phyloP scores from a whole-genome alignment of 92 coral and sea anemone genomes.

The Palythoa caribaeorum region DNA sequence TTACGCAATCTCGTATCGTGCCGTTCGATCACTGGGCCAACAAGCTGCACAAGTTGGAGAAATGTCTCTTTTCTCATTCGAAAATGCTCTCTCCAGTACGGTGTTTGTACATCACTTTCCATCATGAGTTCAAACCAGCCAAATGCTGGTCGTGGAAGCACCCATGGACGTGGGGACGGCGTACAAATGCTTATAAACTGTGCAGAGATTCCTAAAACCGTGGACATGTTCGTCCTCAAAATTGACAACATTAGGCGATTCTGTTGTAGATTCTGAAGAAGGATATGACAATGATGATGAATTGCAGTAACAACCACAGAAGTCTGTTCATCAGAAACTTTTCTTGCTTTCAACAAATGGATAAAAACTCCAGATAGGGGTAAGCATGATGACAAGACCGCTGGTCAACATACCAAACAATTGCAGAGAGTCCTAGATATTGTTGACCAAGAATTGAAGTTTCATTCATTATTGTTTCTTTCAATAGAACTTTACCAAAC shows the following conservation, averaged over 20 bases:
- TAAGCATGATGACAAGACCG: slow-evolving; percentile 69
- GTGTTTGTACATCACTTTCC: not conserved
- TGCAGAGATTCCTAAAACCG: not conserved
- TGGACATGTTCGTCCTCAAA: slow-evolving; percentile 8
- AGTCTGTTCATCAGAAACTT: not conserved
- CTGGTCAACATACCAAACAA: slow-evolving; percentile 68
- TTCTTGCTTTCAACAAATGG: slow-evolving; percentile 51
- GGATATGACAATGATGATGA: slow-evolving; percentile 1
- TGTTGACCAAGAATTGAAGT: slow-evolving; percentile 33
- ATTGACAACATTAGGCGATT: not conserved
- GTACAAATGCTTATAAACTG: slow-evolving; percentile 2
- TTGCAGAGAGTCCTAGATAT: slow-evolving; percentile 40
- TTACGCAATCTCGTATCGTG: not conserved
- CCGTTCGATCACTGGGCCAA: too few relatives aligned
- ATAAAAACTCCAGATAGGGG: slow-evolving; percentile 76
- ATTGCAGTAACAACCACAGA: not conserved
- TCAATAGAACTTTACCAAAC: too few relatives aligned
- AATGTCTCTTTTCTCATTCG: not conserved
- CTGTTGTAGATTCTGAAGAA: slow-evolving; percentile 20
- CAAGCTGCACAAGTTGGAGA: not conserved
- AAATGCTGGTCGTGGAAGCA: slow-evolving; percentile 8
- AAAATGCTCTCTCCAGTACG: too few relatives aligned
- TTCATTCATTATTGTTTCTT: slow-evolving; percentile 42
- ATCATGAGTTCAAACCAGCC: slow-evolving; percentile 8
- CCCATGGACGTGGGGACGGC: slow-evolving; percentile 11